Conservation (phyloP, 2,888 invertebrate genomes). For the Noctua comes region DNA sequence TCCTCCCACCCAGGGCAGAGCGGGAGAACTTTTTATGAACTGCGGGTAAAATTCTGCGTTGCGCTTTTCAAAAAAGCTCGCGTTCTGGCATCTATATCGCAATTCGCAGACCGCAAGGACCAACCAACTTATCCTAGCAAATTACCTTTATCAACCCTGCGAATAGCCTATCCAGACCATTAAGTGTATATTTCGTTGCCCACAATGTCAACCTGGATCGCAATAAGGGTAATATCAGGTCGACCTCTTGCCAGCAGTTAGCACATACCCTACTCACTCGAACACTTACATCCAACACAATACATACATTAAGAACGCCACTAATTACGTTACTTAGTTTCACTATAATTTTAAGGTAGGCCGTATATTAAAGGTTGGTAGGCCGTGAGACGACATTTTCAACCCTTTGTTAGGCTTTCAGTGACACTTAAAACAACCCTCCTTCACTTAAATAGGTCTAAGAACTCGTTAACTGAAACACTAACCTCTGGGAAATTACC, state of each 20-base stretch:
- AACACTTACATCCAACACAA: slow-evolving; percentile 47
- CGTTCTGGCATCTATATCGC: not conserved
- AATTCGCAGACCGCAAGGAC: not conserved
- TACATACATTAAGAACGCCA: slow-evolving; percentile 56
- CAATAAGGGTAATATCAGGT: slow-evolving; percentile 31
- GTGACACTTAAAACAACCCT: slow-evolving; percentile 73
- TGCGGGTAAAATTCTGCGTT: not conserved
- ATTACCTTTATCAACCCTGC: slow-evolving; percentile 9
- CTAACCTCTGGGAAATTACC: slow-evolving; percentile 47
- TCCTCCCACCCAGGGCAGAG: no score
- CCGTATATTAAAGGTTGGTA: slow-evolving; percentile 68
- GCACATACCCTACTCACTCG: slow-evolving; percentile 39
- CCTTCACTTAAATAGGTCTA: slow-evolving; percentile 68
- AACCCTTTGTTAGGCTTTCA: slow-evolving; percentile 70
- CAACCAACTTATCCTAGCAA: not conserved
- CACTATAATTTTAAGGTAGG: slow-evolving; percentile 42
- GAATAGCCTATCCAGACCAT: not conserved
- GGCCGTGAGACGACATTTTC: slow-evolving; percentile 68
- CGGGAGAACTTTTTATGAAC: no score
- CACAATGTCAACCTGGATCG: slow-evolving; percentile 30
- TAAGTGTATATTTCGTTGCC: slow-evolving; percentile 43
- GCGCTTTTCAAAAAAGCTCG: not conserved
- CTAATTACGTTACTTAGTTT: slow-evolving; percentile 60
- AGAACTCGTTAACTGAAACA: slow-evolving; percentile 65
- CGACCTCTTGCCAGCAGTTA: slow-evolving; percentile 24